Base-by-base conservation (phyloP, 2,888 invertebrate species). In the Tupiocoris notatus region DNA sequence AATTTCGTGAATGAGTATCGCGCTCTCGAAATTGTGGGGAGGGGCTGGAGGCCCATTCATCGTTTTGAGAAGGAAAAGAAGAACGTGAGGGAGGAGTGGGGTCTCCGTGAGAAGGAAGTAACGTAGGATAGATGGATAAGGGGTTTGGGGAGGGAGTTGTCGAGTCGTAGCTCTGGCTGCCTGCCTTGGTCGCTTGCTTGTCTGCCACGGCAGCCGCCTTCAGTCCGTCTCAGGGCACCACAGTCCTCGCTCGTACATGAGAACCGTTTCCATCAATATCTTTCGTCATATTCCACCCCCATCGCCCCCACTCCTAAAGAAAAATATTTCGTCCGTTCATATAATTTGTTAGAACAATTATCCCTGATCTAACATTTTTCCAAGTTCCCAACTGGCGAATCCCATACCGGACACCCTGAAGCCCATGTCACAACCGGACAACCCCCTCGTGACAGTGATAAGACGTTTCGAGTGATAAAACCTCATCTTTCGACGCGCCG, bases 211-310 rank as follows among this genome's bases (percentile, higher is more conserved):
- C 39, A 7, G 39, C 59, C 59, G 24, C 70, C 70, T 70, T 70
- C 58, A 70, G 70, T 70, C 70, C 59, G 59, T 70, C 70, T 70
- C 70, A 70, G 70, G 70, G 61, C 70, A 70, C 70, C 70, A 39
- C 39, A 39, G 39, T 39, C 39, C 39, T 39, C 39, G 39, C 39
- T 39, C 39, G 39, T 39, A 7, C 12, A 39, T 39, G 39, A 39
- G 39, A 39, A 7, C 39, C 39, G 39, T 39, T 12, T 59, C 70
- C 58, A 57, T 70, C 21, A 59, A 25, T 59, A 59, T 70, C 70
- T 70, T 70, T 70, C 70, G 58, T 59, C 58, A 59, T 18, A 59
- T n/a, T n/a, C n/a, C 59, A 3, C 20, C 59, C n/a, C 59, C 20
- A 3, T 59, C 59, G 7, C 17, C 59, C 7, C 16, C 20, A 6